These are phyloP conservation scores for Conops quadrifasciatus DNA, from an alignment of 2,888 invertebrate species.

Conservation along the genomic window DNA sequence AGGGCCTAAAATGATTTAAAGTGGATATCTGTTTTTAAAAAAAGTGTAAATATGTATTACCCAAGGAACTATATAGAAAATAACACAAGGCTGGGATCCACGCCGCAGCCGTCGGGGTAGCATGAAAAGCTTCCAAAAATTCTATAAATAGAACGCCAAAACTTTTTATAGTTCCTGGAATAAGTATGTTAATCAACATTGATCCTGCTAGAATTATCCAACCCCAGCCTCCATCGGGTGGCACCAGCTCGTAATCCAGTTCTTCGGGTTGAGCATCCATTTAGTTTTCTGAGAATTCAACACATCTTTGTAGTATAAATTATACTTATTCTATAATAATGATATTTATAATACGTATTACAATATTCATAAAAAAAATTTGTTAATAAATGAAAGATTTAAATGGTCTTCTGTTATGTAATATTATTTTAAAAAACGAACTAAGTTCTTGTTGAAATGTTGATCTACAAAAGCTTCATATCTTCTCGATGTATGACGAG, in stretches of 20 bases:
- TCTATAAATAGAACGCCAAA: constrained; percentile 87
- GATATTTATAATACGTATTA: too few species aligned
- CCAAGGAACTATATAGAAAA: constrained; percentile 87
- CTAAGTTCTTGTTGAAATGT: too few species aligned
- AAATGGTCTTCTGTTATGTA: too few species aligned
- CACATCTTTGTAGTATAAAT: neutral
- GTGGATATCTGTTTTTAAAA: constrained; percentile 10
- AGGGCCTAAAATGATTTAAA: constrained; percentile 72
- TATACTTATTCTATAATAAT: too few species aligned
- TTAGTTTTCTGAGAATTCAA: constrained; percentile 49
- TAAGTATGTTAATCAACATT: constrained; percentile 83
- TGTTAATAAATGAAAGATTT: too few species aligned
- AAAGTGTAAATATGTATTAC: constrained; percentile 65
- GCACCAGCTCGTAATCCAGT: constrained; percentile 76
- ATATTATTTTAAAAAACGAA: too few species aligned
- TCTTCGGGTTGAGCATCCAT: constrained; percentile 53
- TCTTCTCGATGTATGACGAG: too few species aligned
- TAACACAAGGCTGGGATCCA: constrained; percentile 90
- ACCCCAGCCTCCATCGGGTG: constrained; percentile 86
- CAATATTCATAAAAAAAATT: too few species aligned
- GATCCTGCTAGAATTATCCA: constrained; percentile 80
- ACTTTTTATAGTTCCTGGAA: constrained; percentile 87
- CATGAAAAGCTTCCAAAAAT: constrained; percentile 80
- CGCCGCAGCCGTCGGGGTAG: constrained; percentile 77
- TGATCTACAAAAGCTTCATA: too few species aligned